Evolutionary conservation across 2,797 vertebrate species (phyloP).

Genomic region (Pelodytes ibericus): DNA sequence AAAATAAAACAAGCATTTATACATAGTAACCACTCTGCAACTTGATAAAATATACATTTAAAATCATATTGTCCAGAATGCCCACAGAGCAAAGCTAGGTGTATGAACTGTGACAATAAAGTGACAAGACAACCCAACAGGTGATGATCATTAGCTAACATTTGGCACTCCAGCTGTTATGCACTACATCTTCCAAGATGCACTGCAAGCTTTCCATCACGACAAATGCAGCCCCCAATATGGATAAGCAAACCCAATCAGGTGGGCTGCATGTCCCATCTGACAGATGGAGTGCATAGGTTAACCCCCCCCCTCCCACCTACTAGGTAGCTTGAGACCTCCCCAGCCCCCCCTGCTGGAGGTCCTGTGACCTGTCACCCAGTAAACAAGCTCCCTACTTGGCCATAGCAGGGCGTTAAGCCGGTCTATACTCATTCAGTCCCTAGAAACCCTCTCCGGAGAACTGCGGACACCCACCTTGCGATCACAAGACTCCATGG

Average conservation of each 20-base stretch:
- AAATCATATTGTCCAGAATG: no score
- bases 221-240: neutral
- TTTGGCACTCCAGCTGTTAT: neutral
- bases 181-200: neutral
- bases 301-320: neutral
- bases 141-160: no score
- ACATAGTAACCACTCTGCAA: no score
- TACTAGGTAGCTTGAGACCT: neutral
- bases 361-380: no score
- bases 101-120: no score
- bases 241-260: neutral
- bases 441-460: neutral
- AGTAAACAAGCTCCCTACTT: neutral
- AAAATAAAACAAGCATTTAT: no score
- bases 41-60: no score
- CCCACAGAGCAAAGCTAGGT: no score
- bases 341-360: slow-evolving; percentile 23
- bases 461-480: slow-evolving; percentile 35
- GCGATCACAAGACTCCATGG: slow-evolving; percentile 41
- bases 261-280: no score
- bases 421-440: neutral
- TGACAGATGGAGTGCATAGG: neutral
- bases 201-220: neutral
- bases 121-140: slow-evolving; percentile 12
- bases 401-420: neutral